A percentile compares a stretch with the other conserved stretches of the same genome.
Conservation (phyloP, 1,140 invertebrate species). For the Atta colombica region DNA sequence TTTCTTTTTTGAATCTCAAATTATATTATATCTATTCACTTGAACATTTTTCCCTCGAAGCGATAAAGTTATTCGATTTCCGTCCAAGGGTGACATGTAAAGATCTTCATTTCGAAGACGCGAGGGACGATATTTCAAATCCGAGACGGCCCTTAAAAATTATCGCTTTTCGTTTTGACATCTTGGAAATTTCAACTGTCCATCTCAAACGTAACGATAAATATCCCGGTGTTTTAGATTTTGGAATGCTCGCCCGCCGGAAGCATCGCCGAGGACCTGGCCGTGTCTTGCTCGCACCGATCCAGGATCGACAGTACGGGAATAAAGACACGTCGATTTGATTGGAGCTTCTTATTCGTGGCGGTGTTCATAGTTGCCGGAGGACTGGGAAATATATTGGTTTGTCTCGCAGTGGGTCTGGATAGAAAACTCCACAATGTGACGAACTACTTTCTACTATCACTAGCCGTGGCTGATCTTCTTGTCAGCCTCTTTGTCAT, state of each 20-base stretch:
- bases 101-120: not conserved
- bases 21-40: not conserved
- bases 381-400: constrained; percentile 96
- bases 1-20: not conserved
- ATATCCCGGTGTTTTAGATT: constrained; percentile 63
- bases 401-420: constrained; percentile 95
- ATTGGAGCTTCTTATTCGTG: constrained; percentile 93
- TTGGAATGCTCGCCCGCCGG: constrained; percentile 74
- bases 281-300: constrained; percentile 72
- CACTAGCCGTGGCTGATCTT: constrained; percentile 96
- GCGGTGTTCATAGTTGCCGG: constrained; percentile 94
- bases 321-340: constrained; percentile 78
- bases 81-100: not conserved
- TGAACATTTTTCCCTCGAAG: not conserved
- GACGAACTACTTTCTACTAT: constrained; percentile 98
- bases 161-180: constrained; percentile 14
- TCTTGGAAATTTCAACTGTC: not conserved
- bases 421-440: constrained; percentile 96
- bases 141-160: constrained; percentile 27
- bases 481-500: constrained; percentile 96
- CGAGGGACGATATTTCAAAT: constrained; percentile 17
- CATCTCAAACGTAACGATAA: not conserved
- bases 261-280: constrained; percentile 69
- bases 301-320: constrained; percentile 49
- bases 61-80: constrained; percentile 18